Conservation (phyloP, 2,113 vertebrate genomes). For the Peucedramus taeniatus region DNA sequence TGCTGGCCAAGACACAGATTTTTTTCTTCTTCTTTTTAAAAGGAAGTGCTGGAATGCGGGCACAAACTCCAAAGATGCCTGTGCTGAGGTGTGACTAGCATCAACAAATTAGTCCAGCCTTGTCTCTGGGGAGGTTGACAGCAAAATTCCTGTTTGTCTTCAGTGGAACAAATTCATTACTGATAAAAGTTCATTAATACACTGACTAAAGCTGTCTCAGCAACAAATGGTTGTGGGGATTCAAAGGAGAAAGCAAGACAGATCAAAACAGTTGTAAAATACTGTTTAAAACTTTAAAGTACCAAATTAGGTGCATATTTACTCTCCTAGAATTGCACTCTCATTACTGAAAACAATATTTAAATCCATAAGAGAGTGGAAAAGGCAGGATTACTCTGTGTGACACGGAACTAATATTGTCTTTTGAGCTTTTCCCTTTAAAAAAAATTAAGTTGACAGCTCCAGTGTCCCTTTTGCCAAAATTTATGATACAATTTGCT, state of each 20-base stretch:
- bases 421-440: conserved; percentile 24
- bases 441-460: conserved; percentile 46
- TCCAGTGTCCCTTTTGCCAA: conserved; percentile 27
- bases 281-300: background rate
- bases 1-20: background rate
- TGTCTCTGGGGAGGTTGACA: background rate
- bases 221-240: background rate
- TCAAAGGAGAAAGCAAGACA: background rate
- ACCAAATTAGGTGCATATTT: background rate
- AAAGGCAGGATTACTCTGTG: conserved; percentile 31
- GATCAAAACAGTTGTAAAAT: background rate
- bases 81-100: background rate
- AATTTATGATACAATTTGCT: conserved; percentile 62
- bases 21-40: background rate
- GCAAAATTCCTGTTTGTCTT: background rate
- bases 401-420: conserved; percentile 24
- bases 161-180: background rate
- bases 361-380: background rate
- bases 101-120: background rate
- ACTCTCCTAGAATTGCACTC: background rate
- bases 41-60: background rate
- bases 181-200: background rate
- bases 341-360: background rate
- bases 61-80: background rate
- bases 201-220: background rate